Evolutionary conservation across 1,140 invertebrate genomes (phyloP), one percentile per base, ranked within the genome.

Genomic region (Drosophila ogumai): DNA sequence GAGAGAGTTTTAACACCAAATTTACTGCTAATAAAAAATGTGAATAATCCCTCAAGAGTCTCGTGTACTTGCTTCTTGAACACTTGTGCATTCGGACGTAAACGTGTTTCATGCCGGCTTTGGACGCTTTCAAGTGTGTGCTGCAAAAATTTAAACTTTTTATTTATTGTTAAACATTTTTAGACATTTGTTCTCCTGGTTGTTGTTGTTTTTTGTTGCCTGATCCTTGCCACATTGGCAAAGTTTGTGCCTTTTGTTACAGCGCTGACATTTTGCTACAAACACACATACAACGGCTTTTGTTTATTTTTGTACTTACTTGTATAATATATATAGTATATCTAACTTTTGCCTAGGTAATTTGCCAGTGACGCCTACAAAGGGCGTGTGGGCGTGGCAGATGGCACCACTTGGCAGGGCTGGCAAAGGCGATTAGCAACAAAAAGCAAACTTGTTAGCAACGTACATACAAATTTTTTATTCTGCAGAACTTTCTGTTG

Each of bases 271-370:
- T 56, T 79, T 57, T 57, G 32, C 61, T 22, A 15, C 34, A 34
- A 43, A n/a, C 19, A 47, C 59, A 72, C 76, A 31, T 47, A 41
- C 43, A 68, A 28, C 28, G 40, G n/a, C 74, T 56, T 77, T 78
- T 82, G 79, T 80, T 80, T 60, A 61, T 72, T 65, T 41, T 82
- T 84, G 36, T 59, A 41, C 41, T 40, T 25, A n/a, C 15, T 50
- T 50, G 15, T 46, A 22, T 46, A 28, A 13, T 15, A 15, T 36
- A 22, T 12, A 38, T n/a, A 32, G 19, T n/a, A 75, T 19, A 57
- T 17, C 25, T 31, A 85, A 85, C 75, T 81, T 85, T 81, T 56
- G 46, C 57, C 49, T 49, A 82, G 79, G 85, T 82, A 76, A 84
- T 88, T 82, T 80, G 67, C 72, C 64, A 84, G 75, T 34, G 44